Base-by-base conservation (phyloP, 2,797 vertebrate genomes). In the Salarias fasciatus region DNA sequence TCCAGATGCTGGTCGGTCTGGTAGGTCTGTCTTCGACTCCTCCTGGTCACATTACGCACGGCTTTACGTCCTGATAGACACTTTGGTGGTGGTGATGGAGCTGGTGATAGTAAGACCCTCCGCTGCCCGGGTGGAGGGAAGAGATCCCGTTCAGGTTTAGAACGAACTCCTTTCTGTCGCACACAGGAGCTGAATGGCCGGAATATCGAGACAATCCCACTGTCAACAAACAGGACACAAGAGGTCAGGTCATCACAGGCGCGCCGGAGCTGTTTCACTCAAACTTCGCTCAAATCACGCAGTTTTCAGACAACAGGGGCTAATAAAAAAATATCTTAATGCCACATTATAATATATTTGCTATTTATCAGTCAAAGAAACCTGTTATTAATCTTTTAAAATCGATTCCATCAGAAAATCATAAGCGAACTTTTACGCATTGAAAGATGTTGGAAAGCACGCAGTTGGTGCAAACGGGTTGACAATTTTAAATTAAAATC, bases 161-260 rank as follows among this genome's bases (percentile, higher is more conserved):
- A 80, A 98, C 93, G 77, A 98, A 96, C 87, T 99, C 96, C 82
- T 98, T 98, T 82, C 95, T 90, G 93, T 98, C 97, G 40, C 95
- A 96, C 85, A 94, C 94, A 3, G 95, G 93, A 53, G 94, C 89
- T 0, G 97, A 91, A 84, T 96, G 96, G 57, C 92, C 92, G 79
- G 96, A 94, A 87, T 96, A 97, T 18, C 95, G 95, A 79, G 96
- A 94, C 83, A 98, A 83, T 71, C 95, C 97, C 89, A 95, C 95
- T 96, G 94, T 46, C 88, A 91, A 77, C 40, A 75, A 52, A 72
- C 51, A 65, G 18, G 55, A 56, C 52, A 69, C 37, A 47, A 2
- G 31, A 44, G 38, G 52, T 61, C 51, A 79, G 38, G 41, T 5
- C 10, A 47, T 5, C 5, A 8, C 18, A 24, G 18, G 3, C 18